Conservation (phyloP, 53 echinoderm and acorn worm genomes). For the Zoroaster sp. region DNA sequence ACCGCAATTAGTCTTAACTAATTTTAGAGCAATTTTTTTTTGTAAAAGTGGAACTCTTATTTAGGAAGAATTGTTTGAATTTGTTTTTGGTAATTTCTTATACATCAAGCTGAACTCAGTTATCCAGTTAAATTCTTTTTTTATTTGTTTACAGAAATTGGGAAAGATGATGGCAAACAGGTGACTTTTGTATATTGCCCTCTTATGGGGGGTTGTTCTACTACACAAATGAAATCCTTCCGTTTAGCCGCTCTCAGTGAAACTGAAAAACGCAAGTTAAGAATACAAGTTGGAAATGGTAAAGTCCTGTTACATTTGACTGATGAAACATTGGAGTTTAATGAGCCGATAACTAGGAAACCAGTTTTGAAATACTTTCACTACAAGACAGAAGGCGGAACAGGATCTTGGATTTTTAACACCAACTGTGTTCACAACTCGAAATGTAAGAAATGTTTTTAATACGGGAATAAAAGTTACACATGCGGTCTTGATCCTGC, state of each 20-base stretch:
- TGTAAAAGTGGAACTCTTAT: too few species aligned
- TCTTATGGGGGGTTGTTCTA: background rate
- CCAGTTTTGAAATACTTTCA: background rate
- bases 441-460: background rate
- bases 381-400: background rate
- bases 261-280: background rate
- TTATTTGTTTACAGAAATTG: constrained; percentile 6
- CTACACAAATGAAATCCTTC: background rate
- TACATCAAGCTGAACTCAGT: too few species aligned
- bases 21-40: too few species aligned
- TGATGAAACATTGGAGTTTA: background rate
- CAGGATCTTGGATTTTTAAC: background rate
- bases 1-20: too few species aligned
- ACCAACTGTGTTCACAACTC: background rate
- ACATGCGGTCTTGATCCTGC: too few species aligned
- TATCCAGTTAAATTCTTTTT: too few species aligned
- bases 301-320: background rate
- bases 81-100: too few species aligned
- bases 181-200: background rate
- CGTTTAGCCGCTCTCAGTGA: background rate
- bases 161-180: background rate
- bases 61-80: too few species aligned
- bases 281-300: background rate
- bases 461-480: too few species aligned
- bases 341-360: background rate